These are phyloP conservation scores for Asteroscopus sphinx DNA, from an alignment of 2,888 invertebrate genomes.

Conservation along the genomic window DNA sequence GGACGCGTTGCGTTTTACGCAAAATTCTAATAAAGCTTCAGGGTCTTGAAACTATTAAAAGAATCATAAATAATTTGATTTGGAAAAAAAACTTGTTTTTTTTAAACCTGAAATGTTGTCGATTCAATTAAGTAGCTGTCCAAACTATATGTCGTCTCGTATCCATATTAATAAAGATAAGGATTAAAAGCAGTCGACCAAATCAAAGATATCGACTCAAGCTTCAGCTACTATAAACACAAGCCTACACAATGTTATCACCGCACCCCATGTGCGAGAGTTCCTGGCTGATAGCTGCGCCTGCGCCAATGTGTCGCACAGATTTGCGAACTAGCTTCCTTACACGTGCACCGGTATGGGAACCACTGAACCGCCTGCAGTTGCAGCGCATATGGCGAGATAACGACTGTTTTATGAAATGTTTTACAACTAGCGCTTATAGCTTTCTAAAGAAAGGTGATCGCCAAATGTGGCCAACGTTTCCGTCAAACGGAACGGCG, in stretches of 20 bases:
- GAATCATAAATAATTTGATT: no score
- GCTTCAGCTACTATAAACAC: constrained; percentile 12
- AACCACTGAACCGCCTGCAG: constrained; percentile 59
- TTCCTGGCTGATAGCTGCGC: constrained; percentile 65
- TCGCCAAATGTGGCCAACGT: constrained; percentile 75
- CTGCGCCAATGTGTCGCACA: constrained; percentile 81
- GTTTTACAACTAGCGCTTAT: constrained; percentile 82
- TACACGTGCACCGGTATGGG: constrained; percentile 82
- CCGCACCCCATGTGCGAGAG: constrained; percentile 59
- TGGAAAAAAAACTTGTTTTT: no score
- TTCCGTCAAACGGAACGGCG: constrained; percentile 69
- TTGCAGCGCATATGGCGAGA: constrained; percentile 78
- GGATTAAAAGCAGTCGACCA: no score
- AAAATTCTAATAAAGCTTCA: no score
- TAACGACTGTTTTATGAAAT: constrained; percentile 82
- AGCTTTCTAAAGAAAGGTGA: constrained; percentile 86
- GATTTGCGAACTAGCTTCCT: constrained; percentile 83
- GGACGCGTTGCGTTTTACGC: no score
- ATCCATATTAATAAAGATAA: no score
- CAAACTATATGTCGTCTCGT: no score
- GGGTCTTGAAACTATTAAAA: no score
- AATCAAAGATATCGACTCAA: not conserved
- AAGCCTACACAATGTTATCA: constrained; percentile 58
- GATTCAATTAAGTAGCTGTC: no score
- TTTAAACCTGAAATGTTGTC: no score